These are phyloP conservation scores for Dasysyrphus albostriatus DNA, from an alignment of 2,888 invertebrate species.

Conservation along the genomic window DNA sequence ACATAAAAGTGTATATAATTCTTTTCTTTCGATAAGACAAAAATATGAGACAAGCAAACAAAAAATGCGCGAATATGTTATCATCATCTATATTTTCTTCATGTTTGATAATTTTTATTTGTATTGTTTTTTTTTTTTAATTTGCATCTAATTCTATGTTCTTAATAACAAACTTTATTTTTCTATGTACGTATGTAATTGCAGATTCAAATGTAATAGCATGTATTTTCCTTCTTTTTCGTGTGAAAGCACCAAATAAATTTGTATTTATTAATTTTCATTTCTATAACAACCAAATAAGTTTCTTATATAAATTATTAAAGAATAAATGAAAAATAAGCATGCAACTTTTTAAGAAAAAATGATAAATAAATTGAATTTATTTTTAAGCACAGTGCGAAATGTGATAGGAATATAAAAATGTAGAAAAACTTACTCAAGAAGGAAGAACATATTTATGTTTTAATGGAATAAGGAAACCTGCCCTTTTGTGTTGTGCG, in stretches of 20 bases:
- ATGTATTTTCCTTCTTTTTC: constrained; percentile 14
- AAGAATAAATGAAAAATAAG: constrained; percentile 8
- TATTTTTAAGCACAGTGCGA: background rate
- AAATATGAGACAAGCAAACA: constrained; percentile 24
- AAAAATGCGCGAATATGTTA: constrained; percentile 23
- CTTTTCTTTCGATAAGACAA: constrained; percentile 14
- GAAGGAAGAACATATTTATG: background rate
- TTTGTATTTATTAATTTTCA: constrained; percentile 25
- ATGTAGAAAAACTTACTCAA: background rate
- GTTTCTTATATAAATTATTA: constrained; percentile 2
- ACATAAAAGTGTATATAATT: background rate
- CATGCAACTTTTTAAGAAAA: background rate
- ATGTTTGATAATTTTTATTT: too few species aligned
- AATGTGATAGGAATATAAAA: background rate
- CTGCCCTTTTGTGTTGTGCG: constrained; percentile 32
- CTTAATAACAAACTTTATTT: constrained; percentile 57
- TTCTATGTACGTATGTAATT: background rate
- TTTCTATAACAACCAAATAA: constrained; percentile 63
- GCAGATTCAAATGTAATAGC: constrained; percentile 36
- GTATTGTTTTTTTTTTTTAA: constrained; percentile 9
- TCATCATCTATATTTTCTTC: constrained; percentile 12
- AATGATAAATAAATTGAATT: constrained; percentile 13
- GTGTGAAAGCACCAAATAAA: constrained; percentile 63
- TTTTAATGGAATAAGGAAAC: background rate
- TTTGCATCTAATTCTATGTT: constrained; percentile 44